Conservation (phyloP, 1,140 invertebrate genomes). For the Lordiphosa mommai region DNA sequence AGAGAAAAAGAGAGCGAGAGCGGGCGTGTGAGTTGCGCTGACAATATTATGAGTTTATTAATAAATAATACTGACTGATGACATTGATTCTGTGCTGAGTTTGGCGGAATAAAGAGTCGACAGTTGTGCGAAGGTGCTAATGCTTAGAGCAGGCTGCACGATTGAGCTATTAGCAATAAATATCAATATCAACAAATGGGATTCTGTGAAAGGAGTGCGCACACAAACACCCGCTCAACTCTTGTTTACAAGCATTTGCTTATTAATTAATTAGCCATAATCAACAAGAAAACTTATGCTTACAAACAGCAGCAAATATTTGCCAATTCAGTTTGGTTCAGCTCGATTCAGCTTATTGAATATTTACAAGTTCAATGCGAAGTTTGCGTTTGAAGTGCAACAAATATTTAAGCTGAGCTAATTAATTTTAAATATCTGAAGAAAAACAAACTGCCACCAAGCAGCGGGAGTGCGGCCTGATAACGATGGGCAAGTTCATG, state of each 20-base stretch:
- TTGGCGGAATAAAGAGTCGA: not conserved
- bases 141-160: conserved; percentile 10
- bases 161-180: not conserved
- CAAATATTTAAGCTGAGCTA: conserved; percentile 72
- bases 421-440: conserved; percentile 66
- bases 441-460: conserved; percentile 23
- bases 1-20: not conserved
- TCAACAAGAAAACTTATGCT: conserved; percentile 61
- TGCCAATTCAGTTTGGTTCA: conserved; percentile 37
- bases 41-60: too few species aligned
- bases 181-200: not conserved
- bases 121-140: conserved; percentile 18
- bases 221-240: conserved; percentile 28
- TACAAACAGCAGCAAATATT: conserved; percentile 50
- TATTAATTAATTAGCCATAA: conserved; percentile 74
- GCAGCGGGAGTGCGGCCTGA: not conserved
- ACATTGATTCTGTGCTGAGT: not conserved
- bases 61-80: too few species aligned
- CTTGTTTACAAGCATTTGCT: conserved; percentile 63
- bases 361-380: conserved; percentile 68
- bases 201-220: not conserved
- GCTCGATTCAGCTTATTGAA: conserved; percentile 38
- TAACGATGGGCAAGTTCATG: not conserved
- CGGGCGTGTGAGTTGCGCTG: too few species aligned
- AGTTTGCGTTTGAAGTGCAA: conserved; percentile 64